Evolutionary conservation across 1,140 invertebrate genomes (phyloP), one percentile per base, ranked within the genome.

Genomic region (Globodera rostochiensis): DNA sequence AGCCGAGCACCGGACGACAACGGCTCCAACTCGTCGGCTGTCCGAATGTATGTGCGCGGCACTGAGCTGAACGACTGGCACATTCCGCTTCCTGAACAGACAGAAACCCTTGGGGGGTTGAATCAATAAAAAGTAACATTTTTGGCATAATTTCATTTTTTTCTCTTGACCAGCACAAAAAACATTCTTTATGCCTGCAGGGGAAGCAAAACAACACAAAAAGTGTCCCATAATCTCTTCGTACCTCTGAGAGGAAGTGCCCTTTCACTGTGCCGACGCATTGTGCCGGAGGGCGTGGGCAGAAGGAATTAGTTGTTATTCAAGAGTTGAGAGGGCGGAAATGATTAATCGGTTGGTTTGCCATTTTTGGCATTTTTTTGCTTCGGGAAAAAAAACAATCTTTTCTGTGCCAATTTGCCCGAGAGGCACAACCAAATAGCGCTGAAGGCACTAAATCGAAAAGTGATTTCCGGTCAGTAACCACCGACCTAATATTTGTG

Each of bases 31-130:
- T 78, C 76, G 47, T 78, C 45, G 5, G 64, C 36, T 67, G 64
- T 19, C 47, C 76, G 66, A 49, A 78, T 78, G 70, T 78, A 78
- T 19, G 76, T 78, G 21, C 70, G 66, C 9, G 76, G 76, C 60
- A 78, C 76, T 21, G 76, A 78, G 49, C 19, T 78, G 70, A 78
- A 66, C 70, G 76, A 78, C 70, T 78, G 76, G 53, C 60, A 78
- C 64, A 78, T 78, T 25, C 49, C 53, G 70, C 19, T 78, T 13
- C 25, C 76, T 78, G 49, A 5, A 76, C 21, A 47, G 57, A 21
- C 21, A 45, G 36, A 76, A 76, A 76, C 36, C 36, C 36, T 36
- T 36, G 36, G 36, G 3, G 36, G 36, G 36, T 36, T 36, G 36
- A 36, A 36, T 36, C 1, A 36, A 36, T 36, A 36, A 36, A 36